Evolutionary conservation across 2,888 invertebrate species (phyloP).

Genomic region (Melitaea athalia): DNA sequence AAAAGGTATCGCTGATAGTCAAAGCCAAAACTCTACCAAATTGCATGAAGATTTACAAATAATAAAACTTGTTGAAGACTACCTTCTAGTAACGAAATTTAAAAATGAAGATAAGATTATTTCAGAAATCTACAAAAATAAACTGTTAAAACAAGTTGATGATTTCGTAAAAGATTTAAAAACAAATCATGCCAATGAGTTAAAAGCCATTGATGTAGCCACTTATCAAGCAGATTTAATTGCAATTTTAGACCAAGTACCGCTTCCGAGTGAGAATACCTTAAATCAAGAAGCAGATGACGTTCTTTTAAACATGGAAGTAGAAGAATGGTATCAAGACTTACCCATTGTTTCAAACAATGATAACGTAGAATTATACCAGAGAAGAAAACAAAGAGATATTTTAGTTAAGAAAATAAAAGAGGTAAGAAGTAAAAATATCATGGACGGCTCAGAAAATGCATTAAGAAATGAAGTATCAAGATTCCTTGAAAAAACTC

Average conservation of each 20-base stretch:
- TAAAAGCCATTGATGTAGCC: slow-evolving; percentile 46
- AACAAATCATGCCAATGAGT: slow-evolving; percentile 45
- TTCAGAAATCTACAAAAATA: slow-evolving; percentile 55
- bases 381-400: slow-evolving; percentile 51
- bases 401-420: slow-evolving; percentile 55
- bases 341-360: slow-evolving; percentile 50
- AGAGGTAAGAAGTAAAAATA: slow-evolving; percentile 48
- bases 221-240: slow-evolving; percentile 52
- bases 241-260: slow-evolving; percentile 54
- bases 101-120: slow-evolving; percentile 53
- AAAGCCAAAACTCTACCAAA: slow-evolving; percentile 40
- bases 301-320: slow-evolving; percentile 57
- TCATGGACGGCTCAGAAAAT: slow-evolving; percentile 41
- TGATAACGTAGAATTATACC: slow-evolving; percentile 42
- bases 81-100: slow-evolving; percentile 52
- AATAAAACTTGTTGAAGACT: slow-evolving; percentile 56
- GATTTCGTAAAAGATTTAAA: slow-evolving; percentile 52
- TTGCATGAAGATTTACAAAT: slow-evolving; percentile 53
- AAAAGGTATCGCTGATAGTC: slow-evolving; percentile 31
- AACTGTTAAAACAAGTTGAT: slow-evolving; percentile 51
- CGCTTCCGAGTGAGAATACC: slow-evolving; percentile 54
- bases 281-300: slow-evolving; percentile 59
- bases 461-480: slow-evolving; percentile 51
- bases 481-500: slow-evolving; percentile 48
- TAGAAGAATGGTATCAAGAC: slow-evolving; percentile 64